Percentiles rank a stretch among this genome's conserved stretches.
Conservation (phyloP, 2,888 invertebrate genomes). For the Trypoxylon attenuatum region DNA sequence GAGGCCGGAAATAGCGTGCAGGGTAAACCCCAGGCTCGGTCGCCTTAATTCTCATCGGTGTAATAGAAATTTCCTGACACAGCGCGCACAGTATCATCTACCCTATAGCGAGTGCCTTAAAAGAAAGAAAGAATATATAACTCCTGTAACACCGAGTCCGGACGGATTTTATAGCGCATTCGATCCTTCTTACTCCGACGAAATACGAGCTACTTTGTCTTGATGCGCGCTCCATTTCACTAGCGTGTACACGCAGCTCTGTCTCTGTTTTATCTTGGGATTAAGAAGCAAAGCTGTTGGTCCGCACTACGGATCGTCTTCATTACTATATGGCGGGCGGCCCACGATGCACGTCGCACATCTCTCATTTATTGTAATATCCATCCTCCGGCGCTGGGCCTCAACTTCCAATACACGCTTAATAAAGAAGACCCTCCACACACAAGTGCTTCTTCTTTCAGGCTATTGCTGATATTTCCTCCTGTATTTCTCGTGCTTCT, state of each 20-base stretch:
- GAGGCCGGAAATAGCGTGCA: no score
- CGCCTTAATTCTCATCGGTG: background rate
- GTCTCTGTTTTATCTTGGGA: constrained; percentile 58
- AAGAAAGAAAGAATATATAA: constrained; percentile 18
- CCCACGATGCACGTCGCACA: constrained; percentile 42
- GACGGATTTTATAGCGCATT: constrained; percentile 60
- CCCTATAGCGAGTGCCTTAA: constrained; percentile 1
- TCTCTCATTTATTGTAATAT: constrained; percentile 32
- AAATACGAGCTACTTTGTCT: constrained; percentile 61
- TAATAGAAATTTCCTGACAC: constrained; percentile 10
- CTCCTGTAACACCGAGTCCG: constrained; percentile 30
- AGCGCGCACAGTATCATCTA: constrained; percentile 15
- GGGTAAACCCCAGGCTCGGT: background rate
- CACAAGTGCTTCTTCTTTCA: background rate
- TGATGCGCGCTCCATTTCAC: constrained; percentile 62
- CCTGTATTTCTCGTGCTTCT: constrained; percentile 3
- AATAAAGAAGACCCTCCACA: constrained; percentile 16
- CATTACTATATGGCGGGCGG: constrained; percentile 42
- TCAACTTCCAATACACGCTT: constrained; percentile 12
- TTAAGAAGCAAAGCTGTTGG: constrained; percentile 56
- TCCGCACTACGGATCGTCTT: constrained; percentile 55
- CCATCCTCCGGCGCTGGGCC: constrained; percentile 1
- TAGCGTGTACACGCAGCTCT: constrained; percentile 47
- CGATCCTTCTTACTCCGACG: constrained; percentile 61
- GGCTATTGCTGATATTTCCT: background rate